Evolutionary conservation across 1,140 invertebrate species (phyloP).

Genomic region (Drosophila seguyi): DNA sequence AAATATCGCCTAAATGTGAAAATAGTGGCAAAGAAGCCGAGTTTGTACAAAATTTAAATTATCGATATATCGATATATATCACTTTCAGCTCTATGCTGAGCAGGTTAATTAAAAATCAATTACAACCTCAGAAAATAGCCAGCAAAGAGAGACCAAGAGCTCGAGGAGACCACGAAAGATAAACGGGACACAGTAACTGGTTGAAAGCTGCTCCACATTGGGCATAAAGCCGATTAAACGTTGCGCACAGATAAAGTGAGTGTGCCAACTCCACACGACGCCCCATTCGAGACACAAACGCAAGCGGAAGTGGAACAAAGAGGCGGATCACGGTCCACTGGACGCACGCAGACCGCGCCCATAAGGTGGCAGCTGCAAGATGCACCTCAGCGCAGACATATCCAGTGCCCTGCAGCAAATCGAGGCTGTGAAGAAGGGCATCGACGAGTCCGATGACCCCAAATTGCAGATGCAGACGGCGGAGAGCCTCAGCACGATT

Average conservation of each 20-base stretch:
- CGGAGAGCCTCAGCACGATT: constrained; percentile 94
- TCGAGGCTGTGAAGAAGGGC: constrained; percentile 92
- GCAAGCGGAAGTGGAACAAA: constrained; percentile 40
- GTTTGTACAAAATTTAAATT: too few relatives aligned
- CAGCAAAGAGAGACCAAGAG: constrained; percentile 3
- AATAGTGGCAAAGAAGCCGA: too few relatives aligned
- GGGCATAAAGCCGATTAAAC: constrained; percentile 24
- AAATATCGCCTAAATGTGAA: too few relatives aligned
- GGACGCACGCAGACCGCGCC: constrained; percentile 52
- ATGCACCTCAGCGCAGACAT: constrained; percentile 86
- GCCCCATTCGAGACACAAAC: constrained; percentile 10
- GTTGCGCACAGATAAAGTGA: constrained; percentile 18
- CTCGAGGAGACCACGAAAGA: not conserved
- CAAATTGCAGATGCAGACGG: constrained; percentile 90
- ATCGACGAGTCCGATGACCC: constrained; percentile 91
- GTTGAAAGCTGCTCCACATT: constrained; percentile 23
- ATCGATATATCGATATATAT: too few relatives aligned
- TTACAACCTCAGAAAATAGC: constrained; percentile 19
- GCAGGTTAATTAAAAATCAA: constrained; percentile 55
- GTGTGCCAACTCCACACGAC: constrained; percentile 49
- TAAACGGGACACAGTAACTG: constrained; percentile 10
- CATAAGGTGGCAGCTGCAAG: constrained; percentile 37
- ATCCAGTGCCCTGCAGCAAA: constrained; percentile 91
- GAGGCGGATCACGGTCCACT: constrained; percentile 51
- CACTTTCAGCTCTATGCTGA: too few relatives aligned